Evolutionary conservation across 2,113 vertebrate genomes (phyloP), one percentile per base, ranked within the genome.

Genomic region (Grammomys dolichurus): DNA sequence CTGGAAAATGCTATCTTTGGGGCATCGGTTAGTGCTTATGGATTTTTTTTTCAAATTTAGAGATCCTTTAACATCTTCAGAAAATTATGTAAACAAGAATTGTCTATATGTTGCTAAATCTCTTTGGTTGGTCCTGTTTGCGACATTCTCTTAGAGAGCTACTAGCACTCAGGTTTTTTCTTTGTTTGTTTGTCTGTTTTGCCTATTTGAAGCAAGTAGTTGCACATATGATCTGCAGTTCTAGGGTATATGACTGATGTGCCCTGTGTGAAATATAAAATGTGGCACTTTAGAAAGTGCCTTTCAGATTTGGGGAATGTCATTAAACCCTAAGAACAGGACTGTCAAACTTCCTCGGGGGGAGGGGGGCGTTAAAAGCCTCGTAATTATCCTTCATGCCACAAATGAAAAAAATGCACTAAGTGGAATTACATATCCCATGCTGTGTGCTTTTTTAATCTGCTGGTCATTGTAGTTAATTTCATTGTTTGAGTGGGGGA

Each of bases 1-100:
- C 87, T 95, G 90, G 87, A 96, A 95, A 96, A 88, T 91, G 75
- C 88, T 94, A 96, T 84, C 20, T 72, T 96, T 93, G 89, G n/a
- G 93, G 94, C 88, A 76, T 33, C 70, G 81, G 65, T 0, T 33
- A 24, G 54, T 90, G 19, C 28, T 91, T 97, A 88, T 93, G 17
- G 51, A 88, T 67, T 58, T 92, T 67, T 72, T 75, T 95, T 96
- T 92, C 60, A 72, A 82, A 95, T 90, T 96, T 93, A 77, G 81
- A 92, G 28, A 12, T 63, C 28, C 56, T 95, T 86, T 96, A 90
- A 92, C 92, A 75, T 91, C 43, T 36, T 94, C 16, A 14, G 65
- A 46, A 81, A 88, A 97, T 94, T 75, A 76, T 69, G 78, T 72
- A 95, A 97, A 90, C 88, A 90, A 88, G 65, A 91, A 82, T 90